phyloP scores from a whole-genome alignment of 2,888 invertebrate species.

The Melanostoma scalare region DNA sequence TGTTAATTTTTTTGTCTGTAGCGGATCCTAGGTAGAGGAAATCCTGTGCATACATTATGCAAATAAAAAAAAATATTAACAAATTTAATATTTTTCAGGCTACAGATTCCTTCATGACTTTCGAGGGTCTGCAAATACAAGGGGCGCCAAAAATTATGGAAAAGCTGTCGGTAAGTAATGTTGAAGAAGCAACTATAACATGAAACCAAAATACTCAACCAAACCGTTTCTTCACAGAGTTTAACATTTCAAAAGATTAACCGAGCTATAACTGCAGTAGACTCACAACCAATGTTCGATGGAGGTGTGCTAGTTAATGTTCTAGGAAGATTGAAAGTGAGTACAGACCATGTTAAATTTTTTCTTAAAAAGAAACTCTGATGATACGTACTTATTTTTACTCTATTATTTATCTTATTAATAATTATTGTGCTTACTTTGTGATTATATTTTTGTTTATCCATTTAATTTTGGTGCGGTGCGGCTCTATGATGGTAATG shows the following conservation, averaged over 20 bases:
- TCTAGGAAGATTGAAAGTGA: constrained; percentile 96
- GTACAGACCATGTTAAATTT: constrained; percentile 71
- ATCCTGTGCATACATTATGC: no score
- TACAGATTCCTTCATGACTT: constrained; percentile 96
- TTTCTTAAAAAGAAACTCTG: neutral
- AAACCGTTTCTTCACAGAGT: constrained; percentile 84
- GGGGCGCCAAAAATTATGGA: constrained; percentile 97
- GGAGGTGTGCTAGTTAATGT: constrained; percentile 98
- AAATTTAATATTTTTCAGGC: constrained; percentile 87
- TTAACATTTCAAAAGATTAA: constrained; percentile 96
- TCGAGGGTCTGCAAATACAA: constrained; percentile 96
- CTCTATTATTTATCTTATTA: constrained; percentile 25
- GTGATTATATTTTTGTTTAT: constrained; percentile 50
- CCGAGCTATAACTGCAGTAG: constrained; percentile 95
- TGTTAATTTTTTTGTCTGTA: no score
- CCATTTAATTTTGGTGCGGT: constrained; percentile 31
- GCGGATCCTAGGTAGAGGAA: no score
- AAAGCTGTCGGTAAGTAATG: constrained; percentile 91
- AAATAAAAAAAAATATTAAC: constrained; percentile 77
- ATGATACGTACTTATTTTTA: neutral
- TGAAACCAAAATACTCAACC: neutral
- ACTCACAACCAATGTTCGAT: constrained; percentile 99
- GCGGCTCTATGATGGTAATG: constrained; percentile 36
- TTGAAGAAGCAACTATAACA: neutral
- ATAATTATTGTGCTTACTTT: constrained; percentile 41